Evolutionary conservation across 1,140 invertebrate species (phyloP).

Genomic region (Euura lappo): DNA sequence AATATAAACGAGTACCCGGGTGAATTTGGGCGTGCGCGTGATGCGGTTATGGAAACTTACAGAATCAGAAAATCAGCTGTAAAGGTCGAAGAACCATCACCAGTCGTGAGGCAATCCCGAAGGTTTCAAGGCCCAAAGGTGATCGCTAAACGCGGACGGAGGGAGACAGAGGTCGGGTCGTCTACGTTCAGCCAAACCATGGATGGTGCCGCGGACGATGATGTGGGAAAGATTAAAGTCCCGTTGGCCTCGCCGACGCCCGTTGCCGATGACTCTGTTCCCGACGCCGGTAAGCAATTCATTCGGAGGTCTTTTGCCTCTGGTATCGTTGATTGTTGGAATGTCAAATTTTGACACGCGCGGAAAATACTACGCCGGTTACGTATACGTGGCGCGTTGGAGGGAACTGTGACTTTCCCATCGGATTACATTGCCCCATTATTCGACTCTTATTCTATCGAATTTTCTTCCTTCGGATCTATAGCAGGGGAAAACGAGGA

Average conservation of each 20-base stretch:
- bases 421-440: no score
- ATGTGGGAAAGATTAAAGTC: neutral
- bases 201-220: neutral
- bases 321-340: neutral
- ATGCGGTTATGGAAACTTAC: neutral
- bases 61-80: neutral
- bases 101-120: neutral
- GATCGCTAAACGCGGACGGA: neutral
- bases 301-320: neutral
- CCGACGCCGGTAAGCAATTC: neutral
- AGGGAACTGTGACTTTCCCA: no score
- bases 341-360: no score
- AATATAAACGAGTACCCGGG: no score
- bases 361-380: no score
- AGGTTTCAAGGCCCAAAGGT: neutral
- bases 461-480: slow-evolving; percentile 24
- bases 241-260: neutral
- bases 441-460: no score
- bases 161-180: no score
- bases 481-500: slow-evolving; percentile 50
- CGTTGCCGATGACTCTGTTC: neutral
- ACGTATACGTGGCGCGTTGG: no score
- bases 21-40: no score
- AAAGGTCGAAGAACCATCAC: slow-evolving; percentile 18
- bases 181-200: neutral